A percentile compares a stretch with the other conserved stretches of the same genome.
Conservation (phyloP, 2,888 invertebrate genomes). For the Lymantria monacha region DNA sequence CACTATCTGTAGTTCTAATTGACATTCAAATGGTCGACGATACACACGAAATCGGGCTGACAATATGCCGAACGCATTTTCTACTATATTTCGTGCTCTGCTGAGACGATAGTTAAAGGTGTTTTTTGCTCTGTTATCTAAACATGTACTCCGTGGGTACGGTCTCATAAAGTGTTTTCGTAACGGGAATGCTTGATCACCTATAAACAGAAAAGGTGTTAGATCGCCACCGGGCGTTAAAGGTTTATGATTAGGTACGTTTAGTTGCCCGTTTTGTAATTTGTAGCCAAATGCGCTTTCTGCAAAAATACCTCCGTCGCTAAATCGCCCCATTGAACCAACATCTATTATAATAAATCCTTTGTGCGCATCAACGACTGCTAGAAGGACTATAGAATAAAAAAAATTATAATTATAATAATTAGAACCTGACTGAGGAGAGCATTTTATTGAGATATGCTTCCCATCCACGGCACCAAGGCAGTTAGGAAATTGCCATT, state of each 20-base stretch:
- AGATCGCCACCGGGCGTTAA: conserved; percentile 17
- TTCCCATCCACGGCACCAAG: conserved; percentile 32
- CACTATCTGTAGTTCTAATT: conserved; percentile 26
- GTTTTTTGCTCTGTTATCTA: conserved; percentile 7
- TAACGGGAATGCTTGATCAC: conserved; percentile 6
- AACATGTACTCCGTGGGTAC: conserved; percentile 3
- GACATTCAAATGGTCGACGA: conserved; percentile 28
- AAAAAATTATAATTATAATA: conserved; percentile 35
- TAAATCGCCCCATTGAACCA: conserved; percentile 20
- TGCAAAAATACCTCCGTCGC: conserved; percentile 27
- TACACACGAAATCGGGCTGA: conserved; percentile 8
- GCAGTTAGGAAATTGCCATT: conserved; percentile 29
- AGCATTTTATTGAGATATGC: conserved; percentile 32
- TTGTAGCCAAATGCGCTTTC: conserved; percentile 19
- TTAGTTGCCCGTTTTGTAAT: conserved; percentile 13
- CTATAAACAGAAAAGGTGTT: conserved; percentile 25
- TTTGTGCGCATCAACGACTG: conserved; percentile 22
- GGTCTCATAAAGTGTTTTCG: conserved; percentile 5
- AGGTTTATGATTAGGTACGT: conserved; percentile 19
- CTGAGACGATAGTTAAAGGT: conserved; percentile 15
- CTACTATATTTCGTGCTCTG: conserved; percentile 15
- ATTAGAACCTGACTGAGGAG: conserved; percentile 23
- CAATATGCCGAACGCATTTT: conserved; percentile 13
- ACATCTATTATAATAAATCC: conserved; percentile 20
- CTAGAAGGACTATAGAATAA: conserved; percentile 29